Base-by-base conservation (phyloP, 2,888 invertebrate species). In the Dascillus cervinus region DNA sequence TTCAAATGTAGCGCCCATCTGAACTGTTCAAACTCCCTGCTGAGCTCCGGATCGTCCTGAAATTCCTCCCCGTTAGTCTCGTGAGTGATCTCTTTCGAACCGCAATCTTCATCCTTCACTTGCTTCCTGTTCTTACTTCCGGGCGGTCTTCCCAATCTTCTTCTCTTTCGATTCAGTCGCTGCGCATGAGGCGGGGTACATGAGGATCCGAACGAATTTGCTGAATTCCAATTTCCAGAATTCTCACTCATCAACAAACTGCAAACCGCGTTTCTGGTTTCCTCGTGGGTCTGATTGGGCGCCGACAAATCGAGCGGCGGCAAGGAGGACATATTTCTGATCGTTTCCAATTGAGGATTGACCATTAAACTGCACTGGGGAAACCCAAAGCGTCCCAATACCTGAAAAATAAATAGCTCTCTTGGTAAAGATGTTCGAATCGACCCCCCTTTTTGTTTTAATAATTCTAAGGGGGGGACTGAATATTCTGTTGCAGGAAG, bases 311-410 rank as follows among this genome's bases (percentile, higher is more conserved):
- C 42, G 13, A 43, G 13, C 6, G 43, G 42, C 1, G 52, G 52
- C 20, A 47, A 13, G 3, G 36, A 34, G 1, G 54, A 50, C 13
- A 54, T 34, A 12, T 55, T 52, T 34, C 52, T 53, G 14, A 62
- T 47, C 3, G 59, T 56, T 2, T 56, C 61, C 11, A 67, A 39
- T 43, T 66, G 66, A 2, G 66, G 66, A 45, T 66, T 67, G 5
- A 67, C 50, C 65, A 66, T 67, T 11, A 65, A 42, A 37, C 55
- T 64, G 21, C 55, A 51, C 24, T 60, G 60, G 4, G 58, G 54
- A 20, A 59, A 59, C 1, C 62, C 63, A 42, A 64, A 65, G 23
- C 60, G 49, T 2, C 64, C 65, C 14, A 65, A 47, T 13, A 65
- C 65, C 64, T 64, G 33, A 13, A 37, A 38, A 12, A 14, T 34